A percentile compares a stretch with the other conserved stretches of the same genome.
These are phyloP conservation scores for Pteruthius melanotis DNA, from an alignment of 2,113 vertebrate genomes.

Conservation along the genomic window DNA sequence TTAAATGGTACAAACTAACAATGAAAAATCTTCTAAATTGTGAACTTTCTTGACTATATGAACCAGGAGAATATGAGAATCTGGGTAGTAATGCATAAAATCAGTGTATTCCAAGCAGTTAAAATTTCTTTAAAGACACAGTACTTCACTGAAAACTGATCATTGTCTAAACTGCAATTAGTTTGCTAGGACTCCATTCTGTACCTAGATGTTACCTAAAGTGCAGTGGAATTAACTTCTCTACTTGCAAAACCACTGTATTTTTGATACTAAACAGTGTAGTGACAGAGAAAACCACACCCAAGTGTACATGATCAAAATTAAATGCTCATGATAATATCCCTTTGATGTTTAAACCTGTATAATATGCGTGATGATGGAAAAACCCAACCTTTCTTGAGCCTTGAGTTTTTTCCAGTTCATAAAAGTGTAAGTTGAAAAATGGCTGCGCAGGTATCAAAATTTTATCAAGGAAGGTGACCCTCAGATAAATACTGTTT, in stretches of 20 bases:
- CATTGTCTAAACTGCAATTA: background rate
- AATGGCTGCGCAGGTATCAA: background rate
- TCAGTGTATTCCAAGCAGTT: background rate
- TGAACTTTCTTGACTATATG: background rate
- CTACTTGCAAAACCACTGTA: background rate
- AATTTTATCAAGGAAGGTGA: background rate
- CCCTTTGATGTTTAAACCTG: background rate
- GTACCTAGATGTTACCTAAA: background rate
- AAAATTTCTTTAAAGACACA: background rate
- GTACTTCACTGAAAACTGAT: background rate
- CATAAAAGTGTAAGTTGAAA: background rate
- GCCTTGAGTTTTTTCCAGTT: background rate
- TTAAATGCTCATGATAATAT: background rate
- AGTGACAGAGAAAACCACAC: background rate
- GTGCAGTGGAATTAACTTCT: background rate
- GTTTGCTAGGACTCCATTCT: background rate
- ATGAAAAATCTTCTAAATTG: background rate
- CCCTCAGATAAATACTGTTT: background rate
- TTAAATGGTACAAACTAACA: background rate
- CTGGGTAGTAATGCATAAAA: background rate
- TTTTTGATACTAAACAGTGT: background rate
- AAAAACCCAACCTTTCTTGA: background rate
- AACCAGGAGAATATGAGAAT: background rate
- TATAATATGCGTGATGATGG: background rate
- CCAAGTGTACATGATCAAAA: background rate